Base-by-base conservation (phyloP, 30 jellyfish, hydroid and myxozoan genomes). In the Phacellophora camtschatica region DNA sequence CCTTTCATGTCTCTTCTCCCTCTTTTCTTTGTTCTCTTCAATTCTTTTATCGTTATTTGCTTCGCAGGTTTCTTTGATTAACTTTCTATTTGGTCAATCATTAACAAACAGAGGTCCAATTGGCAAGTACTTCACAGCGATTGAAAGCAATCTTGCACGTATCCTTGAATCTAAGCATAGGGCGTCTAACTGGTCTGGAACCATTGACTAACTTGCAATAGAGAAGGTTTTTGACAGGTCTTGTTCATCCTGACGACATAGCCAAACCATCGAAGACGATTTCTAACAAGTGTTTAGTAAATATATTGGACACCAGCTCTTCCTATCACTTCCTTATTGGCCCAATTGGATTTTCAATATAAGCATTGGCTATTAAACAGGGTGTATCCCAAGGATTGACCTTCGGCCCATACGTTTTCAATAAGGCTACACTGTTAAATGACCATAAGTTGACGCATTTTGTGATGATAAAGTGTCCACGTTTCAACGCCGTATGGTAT, bases 161-260 rank as follows among this genome's bases (percentile, higher is more conserved):
- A 35, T 75, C 88, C 35, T 75, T 75, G 35, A 53, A 75, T 75
- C 88, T 58, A 7, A 75, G 66, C 28, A 53, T 75, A 23, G 88
- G 81, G 10, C 88, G 88, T 13, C 88, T 81, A 34, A 75, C 81
- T 53, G 88, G 34, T 34, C 88, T 66, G 9, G 88, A 10, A 11
- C 79, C 88, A 53, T 75, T 39, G 41, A 11, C 32, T 35, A 75
- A 35, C 46, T 75, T 37, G 23, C 78, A 81, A 58, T 75, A 55
- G 30, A 73, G 10, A 23, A 73, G 29, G 39, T 16, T 12, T 73
- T 73, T 41, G 50, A 33, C 83, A 11, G 67, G 67, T 8, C 24
- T 43, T 29, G 3, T 43, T 24, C 84, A 70, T 70, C 45, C 84
- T 70, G 43, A 79, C 19, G 5, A 43, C 49, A 29, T 70, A 79